Evolutionary conservation across 1,140 invertebrate species (phyloP), one percentile per base, ranked within the genome.

Genomic region (Hylyphantes graminicola): DNA sequence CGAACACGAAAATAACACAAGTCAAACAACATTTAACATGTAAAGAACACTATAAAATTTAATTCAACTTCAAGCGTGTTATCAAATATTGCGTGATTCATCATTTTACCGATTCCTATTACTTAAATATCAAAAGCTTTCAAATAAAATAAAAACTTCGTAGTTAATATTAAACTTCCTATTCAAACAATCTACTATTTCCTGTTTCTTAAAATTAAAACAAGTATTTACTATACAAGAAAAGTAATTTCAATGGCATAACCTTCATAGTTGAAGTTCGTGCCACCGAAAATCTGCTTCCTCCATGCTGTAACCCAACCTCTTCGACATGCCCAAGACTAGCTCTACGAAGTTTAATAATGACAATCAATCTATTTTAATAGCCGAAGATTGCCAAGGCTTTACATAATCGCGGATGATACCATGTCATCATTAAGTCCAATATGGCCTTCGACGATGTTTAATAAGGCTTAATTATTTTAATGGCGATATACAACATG

Each of bases 401-500:
- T 75, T 83, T 75, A 83, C 80, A 75, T 83, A 83, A 83, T 83
- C 80, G 68, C 35, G 8, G 61, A 51, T 35, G 80, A 83, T 83
- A 67, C 53, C 80, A 74, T 75, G 72, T 74, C 80, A 75, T 83
- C 80, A 83, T 83, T 83, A 83, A 55, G 70, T 19, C 51, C 68
- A 83, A 83, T 83, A 75, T 83, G 68, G 61, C 72, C 80, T 65
- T 50, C 80, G 17, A 35, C 54, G 70, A 81, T 59, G 59, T 73
- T 83, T 83, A 83, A 83, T 83, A 83, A 73, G 50, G 72, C 50
- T 83, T 83, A 83, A 83, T 83, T 83, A 83, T 83, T 83, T 83
- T 83, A 83, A 83, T 83, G 17, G 80, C 35, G 19, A 83, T 83
- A 53, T 51, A 83, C 67, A 70, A 74, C 68, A 35, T 76, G 55